Evolutionary conservation across 2,797 vertebrate species (phyloP).

Genomic region (Catostomus latipinnis): DNA sequence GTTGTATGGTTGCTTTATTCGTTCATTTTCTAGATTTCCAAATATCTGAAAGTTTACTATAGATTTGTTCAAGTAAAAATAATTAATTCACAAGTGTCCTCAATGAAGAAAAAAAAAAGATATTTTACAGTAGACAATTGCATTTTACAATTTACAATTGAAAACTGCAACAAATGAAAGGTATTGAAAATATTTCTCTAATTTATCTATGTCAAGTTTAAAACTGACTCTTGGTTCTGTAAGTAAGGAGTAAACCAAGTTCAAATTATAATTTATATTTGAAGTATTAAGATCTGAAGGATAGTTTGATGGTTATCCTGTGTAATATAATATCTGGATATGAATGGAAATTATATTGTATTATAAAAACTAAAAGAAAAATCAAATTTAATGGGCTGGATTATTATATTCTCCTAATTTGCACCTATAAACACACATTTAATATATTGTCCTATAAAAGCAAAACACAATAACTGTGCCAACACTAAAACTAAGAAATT

Average conservation of each 20-base stretch:
- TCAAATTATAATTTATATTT: neutral
- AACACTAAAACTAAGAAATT: too few species aligned
- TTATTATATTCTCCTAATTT: neutral
- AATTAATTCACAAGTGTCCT: constrained; percentile 16
- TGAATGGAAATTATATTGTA: neutral
- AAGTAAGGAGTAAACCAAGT: neutral
- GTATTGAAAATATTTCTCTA: too few species aligned
- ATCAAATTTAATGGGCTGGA: too few species aligned
- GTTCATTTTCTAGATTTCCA: constrained; percentile 17
- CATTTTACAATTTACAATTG: too few species aligned
- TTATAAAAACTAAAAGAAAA: neutral
- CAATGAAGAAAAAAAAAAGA: neutral
- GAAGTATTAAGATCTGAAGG: neutral
- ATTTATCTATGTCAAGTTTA: neutral
- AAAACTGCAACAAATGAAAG: too few species aligned
- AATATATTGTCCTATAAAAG: neutral
- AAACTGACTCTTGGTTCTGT: neutral
- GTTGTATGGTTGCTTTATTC: constrained; percentile 49
- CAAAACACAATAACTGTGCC: too few species aligned
- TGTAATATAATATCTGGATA: neutral
- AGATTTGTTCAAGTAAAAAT: neutral
- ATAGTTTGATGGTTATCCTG: neutral
- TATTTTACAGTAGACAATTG: neutral
- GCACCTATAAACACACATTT: neutral
- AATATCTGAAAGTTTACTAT: constrained; percentile 11